Evolutionary conservation across 2,888 invertebrate species (phyloP).

Genomic region (Aphelenchoides bicaudatus): DNA sequence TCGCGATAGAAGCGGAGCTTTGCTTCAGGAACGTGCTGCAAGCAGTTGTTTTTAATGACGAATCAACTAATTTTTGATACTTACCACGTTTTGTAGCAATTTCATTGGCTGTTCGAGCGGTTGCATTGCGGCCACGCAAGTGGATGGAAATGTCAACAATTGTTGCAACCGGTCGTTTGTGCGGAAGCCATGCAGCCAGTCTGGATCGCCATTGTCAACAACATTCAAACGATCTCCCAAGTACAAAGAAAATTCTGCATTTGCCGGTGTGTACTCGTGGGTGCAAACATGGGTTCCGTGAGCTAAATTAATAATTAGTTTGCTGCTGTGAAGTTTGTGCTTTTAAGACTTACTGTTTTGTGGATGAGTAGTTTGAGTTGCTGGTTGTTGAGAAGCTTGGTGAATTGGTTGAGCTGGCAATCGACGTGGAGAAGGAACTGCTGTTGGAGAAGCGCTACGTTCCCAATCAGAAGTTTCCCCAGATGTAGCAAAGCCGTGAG

Average conservation of each 20-base stretch:
- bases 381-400: too few species aligned
- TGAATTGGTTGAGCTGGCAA: background rate
- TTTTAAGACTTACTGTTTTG: too few species aligned
- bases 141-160: constrained; percentile 39
- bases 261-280: constrained; percentile 51
- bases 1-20: constrained; percentile 57
- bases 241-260: constrained; percentile 28
- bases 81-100: constrained; percentile 53
- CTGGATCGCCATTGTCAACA: constrained; percentile 59
- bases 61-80: too few species aligned
- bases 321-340: too few species aligned
- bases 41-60: too few species aligned
- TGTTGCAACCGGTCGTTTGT: constrained; percentile 31
- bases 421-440: background rate
- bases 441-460: constrained; percentile 42
- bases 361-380: too few species aligned
- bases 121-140: constrained; percentile 50
- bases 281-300: constrained; percentile 47
- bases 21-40: constrained; percentile 47
- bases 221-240: constrained; percentile 53
- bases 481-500: constrained; percentile 34
- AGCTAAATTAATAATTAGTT: constrained; percentile 17
- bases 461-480: constrained; percentile 52
- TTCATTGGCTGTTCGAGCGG: constrained; percentile 56
- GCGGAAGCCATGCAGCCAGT: constrained; percentile 57